Evolutionary conservation across 2,113 vertebrate species (phyloP), one percentile per base, ranked within the genome.

Genomic region (Sciurus niger): DNA sequence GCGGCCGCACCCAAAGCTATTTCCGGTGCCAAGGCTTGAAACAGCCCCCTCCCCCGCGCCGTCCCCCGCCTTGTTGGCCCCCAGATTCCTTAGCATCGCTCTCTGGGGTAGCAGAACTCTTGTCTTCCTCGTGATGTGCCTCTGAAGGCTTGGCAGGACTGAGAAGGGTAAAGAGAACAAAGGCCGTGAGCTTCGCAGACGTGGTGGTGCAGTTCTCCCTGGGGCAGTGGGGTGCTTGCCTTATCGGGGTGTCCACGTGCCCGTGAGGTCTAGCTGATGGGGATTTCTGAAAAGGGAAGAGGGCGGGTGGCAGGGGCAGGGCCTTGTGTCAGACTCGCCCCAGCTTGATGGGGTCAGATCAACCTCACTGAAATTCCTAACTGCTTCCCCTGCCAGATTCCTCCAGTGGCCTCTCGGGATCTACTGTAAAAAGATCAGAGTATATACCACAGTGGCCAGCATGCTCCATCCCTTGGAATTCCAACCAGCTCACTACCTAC

Each of bases 101-200:
- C 10, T 32, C 0, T 2, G 34, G 3, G 12, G 4, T n/a, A 1
- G 28, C 11, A 34, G 24, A n/a, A 43, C 11, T 5, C 8, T 2
- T 4, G 5, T 14, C 6, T 13, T 18, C 2, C 2, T 2, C 3
- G 4, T 4, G 0, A 11, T 37, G 16, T 40, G 16, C 20, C 0
- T 55, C 17, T 28, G 18, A 2, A 76, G 14, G 28, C 25, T 22
- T 2, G 6, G 22, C 22, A 0, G 22, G 43, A 48, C 8, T 14
- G 13, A 34, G 46, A 37, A 32, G 32, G 20, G 37, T 60, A 37
- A 17, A 46, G 55, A 37, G 55, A 4, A 43, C 3, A 8, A 5
- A 53, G 9, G 30, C 30, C 1, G 1, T 7, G 58, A 63, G 60
- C 32, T 84, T 73, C 0, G 32, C 34, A 6, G 73, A 68, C 3